A percentile compares a stretch with the other conserved stretches of the same genome.
phyloP scores from a whole-genome alignment of 2,797 vertebrate genomes.

The Aphelocoma californica region DNA sequence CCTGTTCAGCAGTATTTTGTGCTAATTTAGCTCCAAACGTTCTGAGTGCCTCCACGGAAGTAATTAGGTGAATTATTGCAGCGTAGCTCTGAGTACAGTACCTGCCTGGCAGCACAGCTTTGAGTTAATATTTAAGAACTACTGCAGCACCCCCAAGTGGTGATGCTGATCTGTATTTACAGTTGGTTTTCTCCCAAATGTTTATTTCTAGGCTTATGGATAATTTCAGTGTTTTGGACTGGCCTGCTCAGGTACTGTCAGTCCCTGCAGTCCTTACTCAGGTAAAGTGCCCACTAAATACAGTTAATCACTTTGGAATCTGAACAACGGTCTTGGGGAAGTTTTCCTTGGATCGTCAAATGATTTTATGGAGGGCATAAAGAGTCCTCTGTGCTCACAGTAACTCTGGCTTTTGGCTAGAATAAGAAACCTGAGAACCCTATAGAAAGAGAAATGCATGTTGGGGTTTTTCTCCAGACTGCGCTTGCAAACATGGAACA shows the following conservation, averaged over 20 bases:
- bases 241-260: background rate
- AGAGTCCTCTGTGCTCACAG: background rate
- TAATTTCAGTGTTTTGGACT: background rate
- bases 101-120: constrained; percentile 13
- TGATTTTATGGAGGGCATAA: background rate
- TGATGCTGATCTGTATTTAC: background rate
- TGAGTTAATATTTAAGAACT: constrained; percentile 39
- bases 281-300: background rate
- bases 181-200: background rate
- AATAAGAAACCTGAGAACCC: background rate
- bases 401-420: background rate
- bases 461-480: background rate
- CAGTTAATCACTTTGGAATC: background rate
- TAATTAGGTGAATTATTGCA: constrained; percentile 24
- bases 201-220: background rate
- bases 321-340: background rate
- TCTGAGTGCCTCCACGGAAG: background rate
- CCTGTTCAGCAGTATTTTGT: constrained; percentile 10
- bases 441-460: rapidly evolving
- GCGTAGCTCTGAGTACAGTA: background rate
- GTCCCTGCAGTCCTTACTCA: background rate
- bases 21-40: background rate
- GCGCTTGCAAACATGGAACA: rapidly evolving
- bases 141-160: constrained; percentile 75
- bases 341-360: constrained; percentile 4